Evolutionary conservation across 2,113 vertebrate species (phyloP).

Genomic region (Neotoma lepida): DNA sequence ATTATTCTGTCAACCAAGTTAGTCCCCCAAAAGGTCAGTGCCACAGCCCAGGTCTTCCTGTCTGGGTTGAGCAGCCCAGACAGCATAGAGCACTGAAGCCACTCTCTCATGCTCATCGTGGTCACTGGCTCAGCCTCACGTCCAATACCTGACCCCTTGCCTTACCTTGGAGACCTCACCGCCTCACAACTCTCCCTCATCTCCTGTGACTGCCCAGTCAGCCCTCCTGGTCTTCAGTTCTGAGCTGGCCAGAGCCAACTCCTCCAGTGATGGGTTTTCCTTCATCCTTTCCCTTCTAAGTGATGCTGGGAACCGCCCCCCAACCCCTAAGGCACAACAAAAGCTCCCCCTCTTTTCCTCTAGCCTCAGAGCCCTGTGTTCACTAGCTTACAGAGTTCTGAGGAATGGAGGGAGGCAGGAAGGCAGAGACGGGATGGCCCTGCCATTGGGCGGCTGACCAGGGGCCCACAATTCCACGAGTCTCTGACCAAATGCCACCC

Average conservation of each 20-base stretch:
- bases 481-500: neutral
- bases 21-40: slow-evolving; percentile 30
- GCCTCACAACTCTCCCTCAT: neutral
- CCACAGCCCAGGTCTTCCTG: neutral
- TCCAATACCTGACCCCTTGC: neutral
- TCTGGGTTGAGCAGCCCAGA: neutral
- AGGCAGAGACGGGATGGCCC: neutral
- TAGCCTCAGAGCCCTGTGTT: neutral
- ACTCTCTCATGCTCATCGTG: neutral
- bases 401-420: neutral
- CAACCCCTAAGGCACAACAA: neutral
- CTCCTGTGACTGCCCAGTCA: neutral
- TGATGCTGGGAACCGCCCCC: neutral
- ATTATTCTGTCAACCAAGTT: slow-evolving; percentile 84
- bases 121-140: neutral
- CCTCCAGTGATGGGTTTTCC: neutral
- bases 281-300: neutral
- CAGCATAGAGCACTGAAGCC: neutral
- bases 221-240: neutral
- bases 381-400: neutral
- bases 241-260: neutral
- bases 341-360: neutral
- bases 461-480: neutral
- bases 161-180: neutral
- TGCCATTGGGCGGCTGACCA: neutral